Evolutionary conservation across 1,140 invertebrate genomes (phyloP), one percentile per base, ranked within the genome.

Genomic region (Aporrectodea caliginosa): DNA sequence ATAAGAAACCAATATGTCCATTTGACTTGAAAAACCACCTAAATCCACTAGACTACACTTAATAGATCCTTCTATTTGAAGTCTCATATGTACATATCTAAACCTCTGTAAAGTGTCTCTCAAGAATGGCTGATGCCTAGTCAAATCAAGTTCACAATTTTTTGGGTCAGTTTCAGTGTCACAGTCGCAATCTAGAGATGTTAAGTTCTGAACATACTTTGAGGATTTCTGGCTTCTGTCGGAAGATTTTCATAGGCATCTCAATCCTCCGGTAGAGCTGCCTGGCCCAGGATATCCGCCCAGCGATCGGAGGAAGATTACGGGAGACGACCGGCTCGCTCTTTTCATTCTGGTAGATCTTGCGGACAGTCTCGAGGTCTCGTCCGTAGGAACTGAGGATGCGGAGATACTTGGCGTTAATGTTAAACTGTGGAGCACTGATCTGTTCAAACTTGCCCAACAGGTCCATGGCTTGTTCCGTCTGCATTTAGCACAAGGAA

Each of bases 311-410:
- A 2, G 89, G 89, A 16, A 89, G 79, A 82, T 88, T 89, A 35
- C 88, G 83, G 0, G 87, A 84, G 16, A 88, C 85, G n/a, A 85
- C 83, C 0, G 89, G 89, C 35, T 88, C 87, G 69, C 83, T 81
- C 80, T 88, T 89, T 78, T 86, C 85, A 75, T 87, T 88, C 82
- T 90, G 88, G 84, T 90, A 90, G 2, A 89, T 82, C 80, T 88
- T 89, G 92, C 94, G 73, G 92, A 95, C 94, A 80, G 93, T 91
- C 81, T 96, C 94, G 0, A 97, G 91, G 88, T 97, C 94, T 79
- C 91, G 92, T 74, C 94, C 93, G 82, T 94, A 94, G 84, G 94
- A 93, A 82, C 91, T 92, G 6, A 95, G 87, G 1, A 98, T 93
- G 30, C 93, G 88, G 31, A 92, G 91, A 84, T 96, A 96, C 87